Conservation (phyloP, 1,140 invertebrate genomes). For the Drosophila triauraria region DNA sequence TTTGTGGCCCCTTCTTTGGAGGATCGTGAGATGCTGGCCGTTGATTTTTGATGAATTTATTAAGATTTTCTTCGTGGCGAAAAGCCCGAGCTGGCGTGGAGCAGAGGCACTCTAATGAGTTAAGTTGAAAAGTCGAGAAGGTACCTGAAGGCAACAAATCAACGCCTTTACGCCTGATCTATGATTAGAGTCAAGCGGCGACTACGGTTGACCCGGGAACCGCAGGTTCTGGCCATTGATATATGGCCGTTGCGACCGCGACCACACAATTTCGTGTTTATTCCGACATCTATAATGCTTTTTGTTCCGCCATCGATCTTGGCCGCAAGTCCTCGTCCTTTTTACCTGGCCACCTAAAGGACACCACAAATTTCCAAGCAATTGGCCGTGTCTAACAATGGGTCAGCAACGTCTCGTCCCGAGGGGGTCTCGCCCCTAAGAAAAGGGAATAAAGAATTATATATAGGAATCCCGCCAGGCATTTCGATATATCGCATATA, state of each 20-base stretch:
- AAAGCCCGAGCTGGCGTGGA: conserved; percentile 11
- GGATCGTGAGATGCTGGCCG: conserved; percentile 75
- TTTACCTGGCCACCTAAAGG: conserved; percentile 43
- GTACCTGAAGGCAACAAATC: conserved; percentile 60
- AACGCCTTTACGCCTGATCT: conserved; percentile 78
- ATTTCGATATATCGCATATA: conserved; percentile 50
- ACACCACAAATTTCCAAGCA: conserved; percentile 74
- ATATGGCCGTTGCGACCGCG: conserved; percentile 56
- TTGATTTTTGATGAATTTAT: conserved; percentile 82
- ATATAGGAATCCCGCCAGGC: conserved; percentile 51
- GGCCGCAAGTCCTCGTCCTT: conserved; percentile 26
- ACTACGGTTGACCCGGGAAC: conserved; percentile 37
- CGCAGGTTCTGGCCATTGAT: conserved; percentile 63
- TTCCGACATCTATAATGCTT: conserved; percentile 39
- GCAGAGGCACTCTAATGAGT: conserved; percentile 67
- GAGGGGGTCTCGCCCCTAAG: conserved; percentile 34
- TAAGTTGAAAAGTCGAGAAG: conserved; percentile 65
- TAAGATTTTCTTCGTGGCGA: conserved; percentile 69
- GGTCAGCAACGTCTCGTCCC: conserved; percentile 20
- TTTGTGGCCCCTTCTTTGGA: conserved; percentile 27
- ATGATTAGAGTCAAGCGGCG: conserved; percentile 74
- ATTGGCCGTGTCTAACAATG: conserved; percentile 78
- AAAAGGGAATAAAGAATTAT: conserved; percentile 25
- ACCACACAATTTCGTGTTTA: conserved; percentile 69
- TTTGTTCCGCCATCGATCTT: conserved; percentile 44